Conservation (phyloP, 1,140 invertebrate genomes). For the Amyelois transitella region DNA sequence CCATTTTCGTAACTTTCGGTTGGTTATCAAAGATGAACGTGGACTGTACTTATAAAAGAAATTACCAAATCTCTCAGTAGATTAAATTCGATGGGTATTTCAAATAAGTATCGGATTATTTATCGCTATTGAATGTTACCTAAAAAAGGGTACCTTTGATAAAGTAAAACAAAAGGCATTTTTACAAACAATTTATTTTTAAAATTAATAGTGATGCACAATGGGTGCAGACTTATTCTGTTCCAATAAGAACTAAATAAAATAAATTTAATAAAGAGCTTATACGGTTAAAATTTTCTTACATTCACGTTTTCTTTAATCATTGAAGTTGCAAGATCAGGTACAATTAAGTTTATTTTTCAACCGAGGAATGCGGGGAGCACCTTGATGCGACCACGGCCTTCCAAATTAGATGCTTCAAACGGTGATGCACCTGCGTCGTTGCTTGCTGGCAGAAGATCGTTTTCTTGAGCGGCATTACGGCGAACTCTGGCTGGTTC, state of each 20-base stretch:
- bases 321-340: not conserved
- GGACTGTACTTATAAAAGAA: too few species aligned
- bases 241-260: not conserved
- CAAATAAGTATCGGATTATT: too few species aligned
- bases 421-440: constrained; percentile 49
- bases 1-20: too few species aligned
- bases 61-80: too few species aligned
- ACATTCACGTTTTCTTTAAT: not conserved
- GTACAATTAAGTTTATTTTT: constrained; percentile 8
- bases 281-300: not conserved
- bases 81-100: too few species aligned
- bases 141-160: too few species aligned
- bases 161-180: too few species aligned
- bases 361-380: constrained; percentile 58
- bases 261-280: not conserved
- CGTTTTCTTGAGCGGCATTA: constrained; percentile 50
- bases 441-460: constrained; percentile 46
- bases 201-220: not conserved
- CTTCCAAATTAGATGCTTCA: constrained; percentile 40
- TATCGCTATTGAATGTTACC: too few species aligned
- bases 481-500: constrained; percentile 29
- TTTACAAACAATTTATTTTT: not conserved
- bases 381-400: constrained; percentile 54
- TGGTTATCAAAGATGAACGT: too few species aligned
- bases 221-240: not conserved